These are phyloP conservation scores for Anguilla rostrata DNA, from an alignment of 2,113 vertebrate genomes.

Conservation along the genomic window DNA sequence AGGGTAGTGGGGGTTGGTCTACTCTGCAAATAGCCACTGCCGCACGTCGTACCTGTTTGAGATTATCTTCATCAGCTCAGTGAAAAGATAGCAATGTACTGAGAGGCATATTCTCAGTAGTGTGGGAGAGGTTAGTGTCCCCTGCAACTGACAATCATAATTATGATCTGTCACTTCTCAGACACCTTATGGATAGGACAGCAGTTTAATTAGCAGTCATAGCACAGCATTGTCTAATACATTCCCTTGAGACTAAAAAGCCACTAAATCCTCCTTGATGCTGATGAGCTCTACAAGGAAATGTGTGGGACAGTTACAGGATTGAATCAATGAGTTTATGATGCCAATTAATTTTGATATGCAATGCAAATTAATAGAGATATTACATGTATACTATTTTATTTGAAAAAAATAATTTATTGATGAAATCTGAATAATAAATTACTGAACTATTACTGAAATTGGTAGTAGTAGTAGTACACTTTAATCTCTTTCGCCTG, in stretches of 20 bases:
- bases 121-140: not conserved
- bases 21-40: constrained; percentile 28
- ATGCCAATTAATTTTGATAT: not conserved
- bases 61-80: constrained; percentile 33
- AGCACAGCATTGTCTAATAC: not conserved
- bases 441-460: not conserved
- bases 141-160: not conserved
- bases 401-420: not conserved
- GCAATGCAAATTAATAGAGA: not conserved
- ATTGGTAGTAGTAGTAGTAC: not conserved
- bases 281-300: not conserved
- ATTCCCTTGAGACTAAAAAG: not conserved
- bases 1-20: constrained; percentile 17
- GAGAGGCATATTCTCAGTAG: not conserved
- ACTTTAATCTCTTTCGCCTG: not conserved
- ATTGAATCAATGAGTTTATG: not conserved
- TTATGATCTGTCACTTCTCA: not conserved
- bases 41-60: constrained; percentile 25
- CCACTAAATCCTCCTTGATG: not conserved
- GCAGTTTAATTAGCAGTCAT: not conserved
- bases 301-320: not conserved
- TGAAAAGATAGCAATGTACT: constrained; percentile 19
- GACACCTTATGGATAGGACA: not conserved
- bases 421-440: not conserved
- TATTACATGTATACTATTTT: not conserved